These are phyloP conservation scores for Drosophila mojavensis DNA, from an alignment of 1,140 invertebrate genomes.

Conservation along the genomic window DNA sequence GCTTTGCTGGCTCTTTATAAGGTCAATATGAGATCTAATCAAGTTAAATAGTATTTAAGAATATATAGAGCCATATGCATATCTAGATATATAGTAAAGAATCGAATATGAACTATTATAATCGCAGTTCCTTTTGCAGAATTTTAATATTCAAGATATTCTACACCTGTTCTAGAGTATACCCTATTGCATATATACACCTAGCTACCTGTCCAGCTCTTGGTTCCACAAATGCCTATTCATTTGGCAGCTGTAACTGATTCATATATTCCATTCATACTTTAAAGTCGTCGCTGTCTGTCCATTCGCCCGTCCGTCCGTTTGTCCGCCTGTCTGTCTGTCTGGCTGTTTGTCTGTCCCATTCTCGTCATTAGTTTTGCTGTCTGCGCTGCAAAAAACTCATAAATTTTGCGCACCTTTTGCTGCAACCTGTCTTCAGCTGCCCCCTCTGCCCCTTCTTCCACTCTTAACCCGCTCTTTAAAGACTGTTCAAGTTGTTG, in stretches of 20 bases:
- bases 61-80: too few species aligned
- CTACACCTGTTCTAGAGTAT: too few species aligned
- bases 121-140: too few species aligned
- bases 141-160: too few species aligned
- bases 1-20: too few species aligned
- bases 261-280: constrained; percentile 23
- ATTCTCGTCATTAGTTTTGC: constrained; percentile 14
- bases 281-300: not conserved
- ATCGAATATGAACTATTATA: too few species aligned
- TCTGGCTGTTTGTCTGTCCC: not conserved
- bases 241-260: constrained; percentile 2
- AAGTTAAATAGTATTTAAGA: too few species aligned
- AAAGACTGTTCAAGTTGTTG: constrained; percentile 19
- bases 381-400: constrained; percentile 27
- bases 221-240: not conserved
- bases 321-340: not conserved
- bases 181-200: too few species aligned
- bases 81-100: too few species aligned
- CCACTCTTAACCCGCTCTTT: not conserved
- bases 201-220: too few species aligned
- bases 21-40: too few species aligned
- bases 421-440: constrained; percentile 1
- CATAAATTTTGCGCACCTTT: constrained; percentile 36
- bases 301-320: not conserved
- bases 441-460: not conserved